Percentiles rank a stretch among this genome's conserved stretches.
phyloP scores from a whole-genome alignment of 1,140 invertebrate genomes.

The Drosophila guanche region DNA sequence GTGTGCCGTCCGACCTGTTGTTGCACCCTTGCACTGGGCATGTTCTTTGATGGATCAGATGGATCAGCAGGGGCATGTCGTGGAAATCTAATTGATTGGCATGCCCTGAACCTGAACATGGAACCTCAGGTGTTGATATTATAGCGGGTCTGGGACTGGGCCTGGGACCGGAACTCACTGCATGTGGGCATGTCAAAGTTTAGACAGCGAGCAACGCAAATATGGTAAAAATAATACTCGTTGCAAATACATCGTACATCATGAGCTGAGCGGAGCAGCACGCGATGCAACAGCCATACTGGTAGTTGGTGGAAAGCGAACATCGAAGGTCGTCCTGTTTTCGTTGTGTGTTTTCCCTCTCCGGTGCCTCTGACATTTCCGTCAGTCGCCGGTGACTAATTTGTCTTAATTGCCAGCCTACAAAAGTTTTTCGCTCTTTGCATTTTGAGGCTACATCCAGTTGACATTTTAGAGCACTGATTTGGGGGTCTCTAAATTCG shows the following conservation, averaged over 20 bases:
- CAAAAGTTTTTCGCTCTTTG: slow-evolving; percentile 19
- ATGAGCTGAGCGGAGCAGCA: slow-evolving; percentile 20
- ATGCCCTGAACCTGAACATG: slow-evolving; percentile 5
- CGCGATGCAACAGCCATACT: slow-evolving; percentile 51
- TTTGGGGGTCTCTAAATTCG: slow-evolving; percentile 38
- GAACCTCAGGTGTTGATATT: slow-evolving; percentile 58
- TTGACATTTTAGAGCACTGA: slow-evolving; percentile 70
- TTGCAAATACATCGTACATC: slow-evolving; percentile 2
- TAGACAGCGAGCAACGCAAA: slow-evolving; percentile 74
- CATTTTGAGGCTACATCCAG: slow-evolving; percentile 4
- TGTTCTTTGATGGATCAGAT: no score
- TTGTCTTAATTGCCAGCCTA: slow-evolving; percentile 67
- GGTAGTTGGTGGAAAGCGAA: slow-evolving; percentile 11
- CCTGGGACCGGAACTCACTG: slow-evolving; percentile 20
- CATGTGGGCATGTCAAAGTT: slow-evolving; percentile 70
- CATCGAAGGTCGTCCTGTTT: slow-evolving; percentile 54
- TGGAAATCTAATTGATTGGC: slow-evolving; percentile 77
- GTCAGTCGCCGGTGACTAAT: slow-evolving; percentile 54
- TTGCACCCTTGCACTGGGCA: slow-evolving; percentile 5
- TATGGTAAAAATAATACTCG: slow-evolving; percentile 58
- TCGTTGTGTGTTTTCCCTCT: slow-evolving; percentile 19
- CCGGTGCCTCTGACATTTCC: slow-evolving; percentile 59
- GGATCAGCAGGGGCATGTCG: slow-evolving; percentile 5
- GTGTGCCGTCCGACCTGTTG: slow-evolving; percentile 55
- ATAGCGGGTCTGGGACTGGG: neutral